Evolutionary conservation across 2,113 vertebrate species (phyloP).

Genomic region (Antigone vipio): DNA sequence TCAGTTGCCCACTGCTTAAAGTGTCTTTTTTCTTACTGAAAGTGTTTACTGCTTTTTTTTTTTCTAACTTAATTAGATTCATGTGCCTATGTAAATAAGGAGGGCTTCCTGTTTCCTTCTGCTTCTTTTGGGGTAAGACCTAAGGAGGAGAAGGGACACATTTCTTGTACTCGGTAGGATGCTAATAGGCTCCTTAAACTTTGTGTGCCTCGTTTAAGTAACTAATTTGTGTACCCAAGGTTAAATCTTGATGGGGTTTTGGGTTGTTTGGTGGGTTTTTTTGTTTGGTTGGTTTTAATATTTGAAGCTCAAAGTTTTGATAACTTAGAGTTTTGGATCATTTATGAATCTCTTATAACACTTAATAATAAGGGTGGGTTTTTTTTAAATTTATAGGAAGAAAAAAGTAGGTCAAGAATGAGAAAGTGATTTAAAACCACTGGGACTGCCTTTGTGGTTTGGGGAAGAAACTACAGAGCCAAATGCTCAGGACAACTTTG

Average conservation of each 20-base stretch:
- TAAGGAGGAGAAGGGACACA: rapidly evolving
- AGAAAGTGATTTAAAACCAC: background rate
- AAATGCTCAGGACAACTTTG: background rate
- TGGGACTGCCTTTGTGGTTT: background rate
- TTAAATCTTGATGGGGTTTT: background rate
- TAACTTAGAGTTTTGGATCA: background rate
- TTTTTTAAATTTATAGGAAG: background rate
- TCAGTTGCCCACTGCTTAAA: background rate
- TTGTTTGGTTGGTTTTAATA: background rate
- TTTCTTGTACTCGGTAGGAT: too few relatives aligned
- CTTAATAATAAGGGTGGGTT: background rate
- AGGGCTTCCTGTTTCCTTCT: background rate
- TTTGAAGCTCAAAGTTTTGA: background rate
- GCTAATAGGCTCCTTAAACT: rapidly evolving
- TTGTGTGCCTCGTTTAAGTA: rapidly evolving
- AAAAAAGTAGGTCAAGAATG: background rate
- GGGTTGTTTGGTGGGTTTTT: too few relatives aligned
- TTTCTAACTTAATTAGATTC: background rate
- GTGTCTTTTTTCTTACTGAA: background rate
- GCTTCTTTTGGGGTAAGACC: rapidly evolving
- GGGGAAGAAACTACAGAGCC: background rate
- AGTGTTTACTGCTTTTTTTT: background rate
- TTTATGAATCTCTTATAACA: background rate
- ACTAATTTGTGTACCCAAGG: rapidly evolving
- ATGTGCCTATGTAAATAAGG: background rate